A percentile compares a stretch with the other conserved stretches of the same genome.
These are phyloP conservation scores for Ispidina lecontei DNA, from an alignment of 2,797 vertebrate genomes.

Conservation along the genomic window DNA sequence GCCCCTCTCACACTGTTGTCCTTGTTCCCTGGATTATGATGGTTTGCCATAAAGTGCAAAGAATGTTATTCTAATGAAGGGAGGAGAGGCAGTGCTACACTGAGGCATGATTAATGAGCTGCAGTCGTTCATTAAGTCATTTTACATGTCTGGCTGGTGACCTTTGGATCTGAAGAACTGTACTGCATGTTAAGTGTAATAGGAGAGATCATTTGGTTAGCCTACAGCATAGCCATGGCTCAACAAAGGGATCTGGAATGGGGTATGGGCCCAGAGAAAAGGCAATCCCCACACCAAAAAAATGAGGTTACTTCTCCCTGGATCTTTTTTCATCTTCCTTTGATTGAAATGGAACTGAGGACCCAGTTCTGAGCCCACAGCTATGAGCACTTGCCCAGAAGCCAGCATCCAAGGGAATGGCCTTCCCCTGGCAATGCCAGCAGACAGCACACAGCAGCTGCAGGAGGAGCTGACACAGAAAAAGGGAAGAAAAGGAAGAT, in stretches of 20 bases:
- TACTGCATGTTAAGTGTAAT: constrained; percentile 49
- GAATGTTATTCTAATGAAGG: constrained; percentile 68
- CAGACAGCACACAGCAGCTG: background rate
- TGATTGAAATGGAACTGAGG: background rate
- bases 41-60: constrained; percentile 56
- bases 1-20: constrained; percentile 49
- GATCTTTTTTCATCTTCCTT: background rate
- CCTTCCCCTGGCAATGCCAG: background rate
- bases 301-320: background rate
- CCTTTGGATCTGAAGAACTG: constrained; percentile 68
- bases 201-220: constrained; percentile 45
- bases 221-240: background rate
- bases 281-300: background rate
- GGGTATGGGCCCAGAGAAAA: background rate
- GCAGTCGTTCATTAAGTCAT: constrained; percentile 33
- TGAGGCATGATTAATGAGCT: constrained; percentile 62
- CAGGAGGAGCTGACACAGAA: background rate
- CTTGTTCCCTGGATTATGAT: constrained; percentile 61
- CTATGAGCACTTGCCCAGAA: background rate
- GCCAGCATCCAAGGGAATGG: background rate
- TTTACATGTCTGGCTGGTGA: constrained; percentile 15
- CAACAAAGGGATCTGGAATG: background rate
- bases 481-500: background rate
- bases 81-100: constrained; percentile 13
- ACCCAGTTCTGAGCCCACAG: fast-evolving